phyloP scores from a whole-genome alignment of 2,797 vertebrate species.

The Chelidonichthys spinosus region DNA sequence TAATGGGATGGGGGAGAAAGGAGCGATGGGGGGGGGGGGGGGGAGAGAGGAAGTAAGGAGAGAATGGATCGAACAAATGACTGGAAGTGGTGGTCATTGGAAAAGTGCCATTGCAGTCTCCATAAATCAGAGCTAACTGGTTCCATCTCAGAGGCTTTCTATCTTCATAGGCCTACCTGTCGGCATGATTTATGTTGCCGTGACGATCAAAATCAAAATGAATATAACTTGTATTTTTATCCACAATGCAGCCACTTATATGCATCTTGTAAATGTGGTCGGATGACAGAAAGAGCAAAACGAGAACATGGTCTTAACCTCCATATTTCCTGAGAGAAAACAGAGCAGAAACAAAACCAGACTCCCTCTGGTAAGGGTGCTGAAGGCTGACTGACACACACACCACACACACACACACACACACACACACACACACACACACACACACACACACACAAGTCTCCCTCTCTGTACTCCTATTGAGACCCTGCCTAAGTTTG shows the following conservation, averaged over 20 bases:
- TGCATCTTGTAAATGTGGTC: neutral
- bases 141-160: neutral
- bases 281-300: constrained; percentile 5
- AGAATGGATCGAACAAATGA: constrained; percentile 32
- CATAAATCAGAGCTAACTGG: constrained; percentile 30
- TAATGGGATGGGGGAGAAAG: constrained; percentile 73
- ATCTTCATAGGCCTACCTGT: neutral
- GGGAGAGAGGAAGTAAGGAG: constrained; percentile 24
- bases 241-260: neutral
- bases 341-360: constrained; percentile 32
- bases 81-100: constrained; percentile 20
- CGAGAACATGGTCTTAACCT: too few relatives aligned
- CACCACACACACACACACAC: constrained; percentile 27
- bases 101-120: constrained; percentile 16
- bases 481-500: constrained; percentile 71
- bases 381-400: constrained; percentile 41
- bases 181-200: too few relatives aligned
- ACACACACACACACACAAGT: constrained; percentile 41
- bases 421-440: constrained; percentile 16
- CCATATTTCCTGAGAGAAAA: neutral
- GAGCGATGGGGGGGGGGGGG: neutral
- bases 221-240: neutral
- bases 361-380: constrained; percentile 19
- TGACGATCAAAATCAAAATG: neutral
- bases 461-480: constrained; percentile 47